phyloP scores from a whole-genome alignment of 2,888 invertebrate genomes.

The Lasioglossum lativentre region DNA sequence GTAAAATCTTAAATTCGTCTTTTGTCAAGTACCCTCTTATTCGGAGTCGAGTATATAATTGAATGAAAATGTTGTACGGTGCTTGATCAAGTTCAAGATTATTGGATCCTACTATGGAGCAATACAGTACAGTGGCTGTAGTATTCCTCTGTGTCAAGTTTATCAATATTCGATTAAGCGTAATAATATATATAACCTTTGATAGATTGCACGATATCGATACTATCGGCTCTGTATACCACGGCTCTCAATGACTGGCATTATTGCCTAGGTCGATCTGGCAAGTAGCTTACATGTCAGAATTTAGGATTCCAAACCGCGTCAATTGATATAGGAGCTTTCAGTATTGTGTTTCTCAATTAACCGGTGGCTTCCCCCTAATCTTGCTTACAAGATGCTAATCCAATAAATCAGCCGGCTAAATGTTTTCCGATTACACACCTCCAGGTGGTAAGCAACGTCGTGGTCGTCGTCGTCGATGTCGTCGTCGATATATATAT shows the following conservation, averaged over 20 bases:
- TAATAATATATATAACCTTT: background rate
- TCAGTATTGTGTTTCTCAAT: slow-evolving; percentile 12
- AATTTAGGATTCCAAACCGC: background rate
- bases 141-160: background rate
- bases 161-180: slow-evolving; percentile 1
- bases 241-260: background rate
- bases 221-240: background rate
- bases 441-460: background rate
- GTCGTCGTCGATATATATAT: background rate
- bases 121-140: too few relatives aligned
- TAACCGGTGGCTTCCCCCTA: background rate
- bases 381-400: background rate
- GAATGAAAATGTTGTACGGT: background rate
- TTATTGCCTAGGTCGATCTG: background rate
- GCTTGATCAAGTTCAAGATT: background rate
- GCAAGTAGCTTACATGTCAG: background rate
- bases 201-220: slow-evolving; percentile 1
- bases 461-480: background rate
- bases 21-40: too few relatives aligned
- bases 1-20: too few relatives aligned
- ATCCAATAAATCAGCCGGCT: slow-evolving; percentile 12
- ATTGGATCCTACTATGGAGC: background rate
- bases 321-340: slow-evolving; percentile 10
- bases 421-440: slow-evolving; percentile 8
- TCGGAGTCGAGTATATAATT: too few relatives aligned